A percentile compares a stretch with the other conserved stretches of the same genome.
Conservation (phyloP, 2,113 vertebrate species). For the Lycocorax pyrrhopterus region DNA sequence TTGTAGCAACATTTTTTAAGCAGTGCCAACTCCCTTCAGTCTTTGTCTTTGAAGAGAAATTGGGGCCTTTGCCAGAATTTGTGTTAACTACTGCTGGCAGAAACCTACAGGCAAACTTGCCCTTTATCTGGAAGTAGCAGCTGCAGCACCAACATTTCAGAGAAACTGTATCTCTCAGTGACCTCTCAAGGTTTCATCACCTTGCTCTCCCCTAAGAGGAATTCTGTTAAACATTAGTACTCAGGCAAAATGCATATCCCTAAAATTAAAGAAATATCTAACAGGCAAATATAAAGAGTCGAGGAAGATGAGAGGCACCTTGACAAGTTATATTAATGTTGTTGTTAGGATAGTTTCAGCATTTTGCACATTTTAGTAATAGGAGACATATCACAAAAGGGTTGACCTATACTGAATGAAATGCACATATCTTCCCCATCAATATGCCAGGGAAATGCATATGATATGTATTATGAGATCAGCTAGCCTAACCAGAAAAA, state of each 20-base stretch:
- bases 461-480: background rate
- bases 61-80: background rate
- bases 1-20: background rate
- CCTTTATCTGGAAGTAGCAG: slow-evolving; percentile 12
- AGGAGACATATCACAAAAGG: background rate
- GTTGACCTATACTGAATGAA: background rate
- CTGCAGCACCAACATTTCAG: background rate
- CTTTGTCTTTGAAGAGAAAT: background rate
- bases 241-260: background rate
- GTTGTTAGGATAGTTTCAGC: background rate
- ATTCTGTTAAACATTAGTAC: background rate
- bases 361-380: background rate
- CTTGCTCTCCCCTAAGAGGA: background rate
- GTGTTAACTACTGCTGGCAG: background rate
- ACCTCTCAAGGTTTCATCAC: background rate
- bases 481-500: background rate
- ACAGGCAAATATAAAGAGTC: background rate
- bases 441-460: background rate
- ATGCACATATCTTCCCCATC: background rate
- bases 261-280: background rate
- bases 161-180: background rate
- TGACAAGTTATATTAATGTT: background rate
- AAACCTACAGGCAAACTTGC: background rate
- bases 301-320: background rate
- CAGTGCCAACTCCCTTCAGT: background rate